Evolutionary conservation across 2,113 vertebrate genomes (phyloP), one percentile per base, ranked within the genome.

Genomic region (Isichthys henryi): DNA sequence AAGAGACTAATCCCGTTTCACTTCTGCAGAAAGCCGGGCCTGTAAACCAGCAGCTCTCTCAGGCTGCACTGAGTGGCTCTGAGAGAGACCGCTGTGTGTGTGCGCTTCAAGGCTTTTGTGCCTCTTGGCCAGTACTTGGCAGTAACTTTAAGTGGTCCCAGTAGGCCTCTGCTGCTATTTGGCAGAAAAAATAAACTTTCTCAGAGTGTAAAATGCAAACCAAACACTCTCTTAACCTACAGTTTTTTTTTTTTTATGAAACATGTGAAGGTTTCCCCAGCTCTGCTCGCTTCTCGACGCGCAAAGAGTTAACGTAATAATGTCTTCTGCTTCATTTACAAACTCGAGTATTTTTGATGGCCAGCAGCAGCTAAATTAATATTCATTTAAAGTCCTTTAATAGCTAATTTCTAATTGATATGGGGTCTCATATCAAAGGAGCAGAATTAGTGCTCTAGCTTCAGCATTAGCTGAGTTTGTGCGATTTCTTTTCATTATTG

Each of bases 31-130:
- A 97, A 97, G 97, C 97, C 97, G 96, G 95, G 96, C 96, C 97
- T 97, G 98, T 99, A 99, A 99, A 99, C 98, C 97, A 99, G 99
- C 98, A 99, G 97, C 97, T 97, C 97, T 96, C 97, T 97, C 97
- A 97, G 97, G 97, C 95, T 97, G 94, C 95, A 95, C 95, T 96
- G 97, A 97, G 97, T 96, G 97, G 96, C 96, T 96, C 97, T 97
- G 96, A 97, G 97, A 98, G 97, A 97, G 96, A 96, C 96, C 96
- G 91, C 96, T 96, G 97, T 97, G 95, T 98, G 95, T 98, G 95
- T 98, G 97, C 97, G 98, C 97, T 98, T 97, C 96, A 97, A 97
- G 96, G 97, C 97, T 96, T 92, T 95, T 98, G 97, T 98, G 96
- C 96, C 96, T 96, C 96, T 97, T 97, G 96, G 96, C 97, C 95